These are phyloP conservation scores for Empidonax traillii DNA, from an alignment of 2,113 vertebrate species.

Conservation along the genomic window DNA sequence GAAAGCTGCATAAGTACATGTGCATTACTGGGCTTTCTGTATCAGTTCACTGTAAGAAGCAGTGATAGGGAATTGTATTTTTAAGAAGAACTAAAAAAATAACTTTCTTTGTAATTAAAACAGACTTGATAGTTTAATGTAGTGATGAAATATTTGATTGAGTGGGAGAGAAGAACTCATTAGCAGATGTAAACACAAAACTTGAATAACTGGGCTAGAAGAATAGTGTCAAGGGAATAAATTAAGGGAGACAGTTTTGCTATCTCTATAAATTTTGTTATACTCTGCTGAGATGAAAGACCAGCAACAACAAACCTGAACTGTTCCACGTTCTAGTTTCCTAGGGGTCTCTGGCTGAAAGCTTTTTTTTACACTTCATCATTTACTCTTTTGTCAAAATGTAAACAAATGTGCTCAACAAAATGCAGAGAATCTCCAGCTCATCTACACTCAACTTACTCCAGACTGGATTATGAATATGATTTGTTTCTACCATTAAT, in stretches of 20 bases:
- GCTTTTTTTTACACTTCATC: neutral
- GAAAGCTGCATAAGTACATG: neutral
- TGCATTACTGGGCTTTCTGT: neutral
- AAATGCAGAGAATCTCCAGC: neutral
- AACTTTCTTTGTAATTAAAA: constrained; percentile 28
- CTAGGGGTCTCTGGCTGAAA: neutral
- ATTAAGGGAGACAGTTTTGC: constrained; percentile 40
- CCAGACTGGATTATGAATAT: neutral
- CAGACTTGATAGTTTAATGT: constrained; percentile 7
- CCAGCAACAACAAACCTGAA: neutral
- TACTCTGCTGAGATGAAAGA: constrained; percentile 29
- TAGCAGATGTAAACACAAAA: constrained; percentile 35
- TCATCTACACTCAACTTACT: neutral
- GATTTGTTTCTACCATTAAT: neutral
- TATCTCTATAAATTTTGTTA: neutral
- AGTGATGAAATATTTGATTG: neutral
- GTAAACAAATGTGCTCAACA: neutral
- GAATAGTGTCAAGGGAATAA: constrained; percentile 11
- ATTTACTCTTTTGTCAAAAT: neutral
- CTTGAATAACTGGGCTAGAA: constrained; percentile 1
- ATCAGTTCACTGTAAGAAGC: neutral
- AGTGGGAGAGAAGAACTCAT: constrained; percentile 13
- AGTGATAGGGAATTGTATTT: neutral
- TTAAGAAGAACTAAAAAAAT: neutral
- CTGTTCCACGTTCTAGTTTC: neutral